Base-by-base conservation (phyloP, 2,888 invertebrate species). In the Xanthia icteritia region DNA sequence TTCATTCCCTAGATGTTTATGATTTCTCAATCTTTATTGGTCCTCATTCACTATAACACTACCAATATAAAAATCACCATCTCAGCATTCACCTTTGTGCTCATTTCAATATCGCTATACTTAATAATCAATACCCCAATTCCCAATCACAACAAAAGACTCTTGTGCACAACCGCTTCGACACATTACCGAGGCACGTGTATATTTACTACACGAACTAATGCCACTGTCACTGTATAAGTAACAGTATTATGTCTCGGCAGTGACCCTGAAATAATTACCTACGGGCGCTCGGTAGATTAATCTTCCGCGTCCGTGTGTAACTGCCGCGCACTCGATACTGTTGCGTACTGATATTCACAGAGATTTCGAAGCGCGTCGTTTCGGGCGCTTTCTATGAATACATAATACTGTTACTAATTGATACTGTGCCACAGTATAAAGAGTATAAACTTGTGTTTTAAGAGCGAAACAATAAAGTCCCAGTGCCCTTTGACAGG, bases 391-490 rank as follows among this genome's bases (percentile, higher is more conserved):
- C 31, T 31, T 31, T 31, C 31, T 31, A 31, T 31, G 31, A 31
- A 31, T 1, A 31, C 31, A 31, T 31, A 31, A 31, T 31, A 31
- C 31, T 31, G 31, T 31, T 31, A 31, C 2, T 31, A 2, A 31
- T 31, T 31, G 31, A 31, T 31, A 31, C 31, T 31, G 31, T 31
- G 31, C 60, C 31, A 51, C 6, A 75, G 56, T 39, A 58, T 77
- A 76, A 81, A 83, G 78, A 73, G 73, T 51, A 78, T 77, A 81
- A 83, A 85, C 78, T 80, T 79, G 58, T 61, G 77, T 58, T 79
- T 81, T 87, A 82, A 76, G 87, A 88, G 70, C 80, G 58, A 91
- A 94, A 94, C 94, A 94, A 94, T 94, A 92, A 90, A 86, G 79
- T 88, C 90, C 86, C 90, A 89, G 86, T 92, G 92, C 90, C 90